These are phyloP conservation scores for Hyposoter dolosus DNA, from an alignment of 2,888 invertebrate genomes.

Conservation along the genomic window DNA sequence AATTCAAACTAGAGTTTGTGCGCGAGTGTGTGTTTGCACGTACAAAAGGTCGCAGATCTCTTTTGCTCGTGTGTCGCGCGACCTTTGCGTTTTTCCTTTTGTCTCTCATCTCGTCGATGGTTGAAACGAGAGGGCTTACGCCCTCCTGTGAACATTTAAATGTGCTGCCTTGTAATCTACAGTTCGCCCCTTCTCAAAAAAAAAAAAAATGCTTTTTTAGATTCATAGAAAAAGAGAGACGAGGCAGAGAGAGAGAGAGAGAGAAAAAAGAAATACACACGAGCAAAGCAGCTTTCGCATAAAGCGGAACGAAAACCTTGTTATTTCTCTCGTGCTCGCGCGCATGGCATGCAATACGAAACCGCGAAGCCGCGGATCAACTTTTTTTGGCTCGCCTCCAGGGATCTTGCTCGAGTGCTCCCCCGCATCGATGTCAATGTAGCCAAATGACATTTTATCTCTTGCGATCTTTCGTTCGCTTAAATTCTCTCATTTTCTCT, in stretches of 20 bases:
- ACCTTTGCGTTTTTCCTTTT: slow-evolving; percentile 1
- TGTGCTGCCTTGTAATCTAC: slow-evolving; percentile 52
- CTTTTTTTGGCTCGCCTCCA: slow-evolving; percentile 49
- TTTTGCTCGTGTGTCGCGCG: slow-evolving; percentile 17
- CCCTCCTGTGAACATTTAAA: slow-evolving; percentile 37
- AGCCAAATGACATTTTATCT: slow-evolving; percentile 51
- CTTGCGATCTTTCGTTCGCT: neutral
- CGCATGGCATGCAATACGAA: neutral
- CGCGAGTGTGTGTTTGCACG: neutral
- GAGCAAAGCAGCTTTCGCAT: slow-evolving; percentile 12
- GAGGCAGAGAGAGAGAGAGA: neutral
- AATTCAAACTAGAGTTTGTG: slow-evolving; percentile 46
- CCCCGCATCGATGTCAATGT: slow-evolving; percentile 21
- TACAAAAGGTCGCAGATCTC: slow-evolving; percentile 22
- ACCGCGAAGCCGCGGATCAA: slow-evolving; percentile 40
- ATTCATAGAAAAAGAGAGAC: neutral
- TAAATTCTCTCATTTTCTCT: neutral
- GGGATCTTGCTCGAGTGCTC: slow-evolving; percentile 38
- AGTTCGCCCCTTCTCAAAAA: slow-evolving; percentile 21
- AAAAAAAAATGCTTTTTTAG: slow-evolving; percentile 39
- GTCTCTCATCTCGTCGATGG: slow-evolving; percentile 16
- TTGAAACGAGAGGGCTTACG: slow-evolving; percentile 49
- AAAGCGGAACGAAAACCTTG: slow-evolving; percentile 44
- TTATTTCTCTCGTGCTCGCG: slow-evolving; percentile 20
- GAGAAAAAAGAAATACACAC: slow-evolving; percentile 10